A percentile compares a stretch with the other conserved stretches of the same genome.
phyloP scores from a whole-genome alignment of 2,113 vertebrate genomes.

The Procapra przewalskii region DNA sequence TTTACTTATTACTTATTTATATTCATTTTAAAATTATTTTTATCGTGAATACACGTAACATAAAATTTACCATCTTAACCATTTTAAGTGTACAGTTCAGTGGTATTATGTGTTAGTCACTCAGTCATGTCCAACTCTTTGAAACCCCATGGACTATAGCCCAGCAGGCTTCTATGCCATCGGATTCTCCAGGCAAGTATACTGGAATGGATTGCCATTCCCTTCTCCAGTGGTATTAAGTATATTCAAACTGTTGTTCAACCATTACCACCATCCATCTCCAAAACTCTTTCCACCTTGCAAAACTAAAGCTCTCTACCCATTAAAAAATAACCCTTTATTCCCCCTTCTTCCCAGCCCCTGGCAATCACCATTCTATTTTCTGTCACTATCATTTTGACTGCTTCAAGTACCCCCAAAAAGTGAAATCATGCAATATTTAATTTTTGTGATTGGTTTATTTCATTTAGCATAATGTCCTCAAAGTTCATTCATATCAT shows the following conservation, averaged over 20 bases:
- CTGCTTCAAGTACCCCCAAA: neutral
- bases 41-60: neutral
- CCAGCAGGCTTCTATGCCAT: neutral
- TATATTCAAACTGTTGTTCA: neutral
- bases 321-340: neutral
- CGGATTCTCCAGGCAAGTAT: neutral
- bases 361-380: neutral
- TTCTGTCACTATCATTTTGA: neutral
- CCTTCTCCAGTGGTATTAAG: neutral
- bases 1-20: neutral
- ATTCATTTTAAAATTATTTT: neutral
- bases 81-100: neutral
- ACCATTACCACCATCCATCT: neutral
- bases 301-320: neutral
- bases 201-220: neutral
- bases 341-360: neutral
- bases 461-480: neutral
- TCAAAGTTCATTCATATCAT: neutral
- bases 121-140: neutral
- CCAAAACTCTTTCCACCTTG: neutral
- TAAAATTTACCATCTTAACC: neutral
- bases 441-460: neutral
- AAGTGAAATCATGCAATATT: neutral
- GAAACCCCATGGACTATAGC: neutral
- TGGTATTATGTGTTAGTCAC: neutral